phyloP scores from a whole-genome alignment of 2,797 vertebrate species.

The Megalops cyprinoides region DNA sequence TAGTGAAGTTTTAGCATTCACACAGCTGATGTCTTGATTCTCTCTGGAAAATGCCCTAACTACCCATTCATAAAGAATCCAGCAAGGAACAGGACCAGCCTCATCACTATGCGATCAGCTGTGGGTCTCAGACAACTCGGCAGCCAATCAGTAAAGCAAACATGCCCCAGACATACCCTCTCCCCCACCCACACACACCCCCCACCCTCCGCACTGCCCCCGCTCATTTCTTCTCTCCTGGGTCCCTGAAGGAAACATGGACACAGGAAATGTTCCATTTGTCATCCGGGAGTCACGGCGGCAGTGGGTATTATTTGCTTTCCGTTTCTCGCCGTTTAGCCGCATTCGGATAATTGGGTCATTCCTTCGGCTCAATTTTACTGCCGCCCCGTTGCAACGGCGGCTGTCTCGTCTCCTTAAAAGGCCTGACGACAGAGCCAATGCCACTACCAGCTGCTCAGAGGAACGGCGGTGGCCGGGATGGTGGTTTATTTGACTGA shows the following conservation, averaged over 20 bases:
- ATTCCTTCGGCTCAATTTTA: background rate
- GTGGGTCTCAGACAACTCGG: too few species aligned
- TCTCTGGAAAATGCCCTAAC: too few species aligned
- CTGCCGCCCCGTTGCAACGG: background rate
- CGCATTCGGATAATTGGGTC: conserved; percentile 7
- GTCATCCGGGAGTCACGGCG: background rate
- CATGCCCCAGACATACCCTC: background rate
- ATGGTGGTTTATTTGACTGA: background rate
- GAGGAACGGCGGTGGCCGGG: background rate
- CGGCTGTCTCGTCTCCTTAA: background rate
- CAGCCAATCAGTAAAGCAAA: conserved; percentile 11
- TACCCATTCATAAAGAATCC: too few species aligned
- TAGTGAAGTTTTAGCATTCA: too few species aligned
- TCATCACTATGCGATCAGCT: too few species aligned
- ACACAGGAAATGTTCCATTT: conserved; percentile 15
- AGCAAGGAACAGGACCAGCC: too few species aligned
- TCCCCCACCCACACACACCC: background rate
- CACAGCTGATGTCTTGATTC: too few species aligned
- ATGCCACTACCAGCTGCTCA: too few species aligned
- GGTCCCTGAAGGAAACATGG: conserved; percentile 5
- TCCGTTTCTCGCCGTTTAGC: background rate
- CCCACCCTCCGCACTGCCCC: background rate
- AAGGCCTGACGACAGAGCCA: background rate
- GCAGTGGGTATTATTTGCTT: background rate
- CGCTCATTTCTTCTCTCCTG: conserved; percentile 16